Evolutionary conservation across 2,888 invertebrate genomes (phyloP).

Genomic region (Eudemis profundana): DNA sequence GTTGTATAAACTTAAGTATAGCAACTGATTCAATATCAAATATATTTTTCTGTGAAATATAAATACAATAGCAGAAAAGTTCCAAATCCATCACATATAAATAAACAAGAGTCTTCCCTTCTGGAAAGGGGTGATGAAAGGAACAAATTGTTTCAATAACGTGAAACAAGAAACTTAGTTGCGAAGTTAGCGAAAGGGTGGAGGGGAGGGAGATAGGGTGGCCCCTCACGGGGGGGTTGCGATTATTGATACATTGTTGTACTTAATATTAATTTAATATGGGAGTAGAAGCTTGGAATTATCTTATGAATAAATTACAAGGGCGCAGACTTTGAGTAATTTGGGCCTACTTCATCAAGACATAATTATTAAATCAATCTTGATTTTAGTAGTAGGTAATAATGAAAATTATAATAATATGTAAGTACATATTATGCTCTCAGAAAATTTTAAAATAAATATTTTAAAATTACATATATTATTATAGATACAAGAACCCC

Average conservation of each 20-base stretch:
- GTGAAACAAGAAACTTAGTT: constrained; percentile 79
- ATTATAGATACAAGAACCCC: too few relatives aligned
- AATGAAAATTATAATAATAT: too few relatives aligned
- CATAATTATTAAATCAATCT: constrained; percentile 12
- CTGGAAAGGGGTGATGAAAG: constrained; percentile 72
- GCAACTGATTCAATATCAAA: not conserved
- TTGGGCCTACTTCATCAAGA: constrained; percentile 9
- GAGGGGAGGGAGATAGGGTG: constrained; percentile 41
- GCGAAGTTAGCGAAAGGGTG: constrained; percentile 63
- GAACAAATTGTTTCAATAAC: constrained; percentile 82
- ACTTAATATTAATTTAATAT: constrained; percentile 55
- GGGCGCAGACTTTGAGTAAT: constrained; percentile 22
- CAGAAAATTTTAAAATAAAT: too few relatives aligned
- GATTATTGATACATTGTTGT: constrained; percentile 58
- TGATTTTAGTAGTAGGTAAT: too few relatives aligned
- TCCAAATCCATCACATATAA: constrained; percentile 54
- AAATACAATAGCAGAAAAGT: constrained; percentile 6
- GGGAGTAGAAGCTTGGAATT: constrained; percentile 32
- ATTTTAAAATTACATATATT: too few relatives aligned
- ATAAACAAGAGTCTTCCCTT: constrained; percentile 54
- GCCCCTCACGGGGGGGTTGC: constrained; percentile 47
- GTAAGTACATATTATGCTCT: too few relatives aligned
- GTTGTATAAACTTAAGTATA: not conserved
- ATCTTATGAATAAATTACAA: constrained; percentile 41
- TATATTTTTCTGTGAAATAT: not conserved